Evolutionary conservation across 2,113 vertebrate genomes (phyloP).

Genomic region (Bujurquina vittata): DNA sequence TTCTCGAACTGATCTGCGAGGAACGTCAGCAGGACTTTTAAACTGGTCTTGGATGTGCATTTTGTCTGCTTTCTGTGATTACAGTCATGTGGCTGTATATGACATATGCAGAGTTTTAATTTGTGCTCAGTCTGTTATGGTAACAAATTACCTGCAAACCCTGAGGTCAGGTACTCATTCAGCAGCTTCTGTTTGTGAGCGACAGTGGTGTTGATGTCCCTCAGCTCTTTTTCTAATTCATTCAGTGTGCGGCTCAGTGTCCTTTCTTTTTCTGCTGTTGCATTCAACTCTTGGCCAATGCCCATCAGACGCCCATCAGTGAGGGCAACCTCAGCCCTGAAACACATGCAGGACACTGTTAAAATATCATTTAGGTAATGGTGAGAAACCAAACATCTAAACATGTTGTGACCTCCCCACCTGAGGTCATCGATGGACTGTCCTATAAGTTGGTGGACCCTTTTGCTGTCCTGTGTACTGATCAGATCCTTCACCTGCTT

Average conservation of each 20-base stretch:
- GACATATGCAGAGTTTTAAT: not conserved
- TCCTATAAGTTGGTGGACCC: constrained; percentile 69
- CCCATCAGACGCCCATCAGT: constrained; percentile 72
- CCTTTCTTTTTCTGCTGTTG: constrained; percentile 33
- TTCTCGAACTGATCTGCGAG: constrained; percentile 82
- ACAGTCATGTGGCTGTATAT: not conserved
- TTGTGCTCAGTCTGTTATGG: not conserved
- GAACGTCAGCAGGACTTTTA: not conserved
- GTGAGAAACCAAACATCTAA: not conserved
- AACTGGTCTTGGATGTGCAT: not conserved
- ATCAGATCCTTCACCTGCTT: constrained; percentile 73
- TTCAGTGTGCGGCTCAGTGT: constrained; percentile 54
- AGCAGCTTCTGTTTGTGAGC: constrained; percentile 65
- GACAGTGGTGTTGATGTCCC: constrained; percentile 77
- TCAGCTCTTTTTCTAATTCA: constrained; percentile 66
- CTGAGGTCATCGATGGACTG: constrained; percentile 80
- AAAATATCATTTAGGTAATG: not conserved
- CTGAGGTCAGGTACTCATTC: constrained; percentile 62
- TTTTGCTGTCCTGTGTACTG: constrained; percentile 33
- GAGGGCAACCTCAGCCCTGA: constrained; percentile 75
- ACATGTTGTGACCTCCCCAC: constrained; percentile 40
- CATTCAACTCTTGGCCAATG: constrained; percentile 66
- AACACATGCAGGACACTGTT: not conserved
- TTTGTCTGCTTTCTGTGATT: not conserved
- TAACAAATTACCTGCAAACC: constrained; percentile 77